Percentiles rank a stretch among this genome's conserved stretches.
Conservation (phyloP, 2,888 invertebrate species). For the Dioctria rufipes region DNA sequence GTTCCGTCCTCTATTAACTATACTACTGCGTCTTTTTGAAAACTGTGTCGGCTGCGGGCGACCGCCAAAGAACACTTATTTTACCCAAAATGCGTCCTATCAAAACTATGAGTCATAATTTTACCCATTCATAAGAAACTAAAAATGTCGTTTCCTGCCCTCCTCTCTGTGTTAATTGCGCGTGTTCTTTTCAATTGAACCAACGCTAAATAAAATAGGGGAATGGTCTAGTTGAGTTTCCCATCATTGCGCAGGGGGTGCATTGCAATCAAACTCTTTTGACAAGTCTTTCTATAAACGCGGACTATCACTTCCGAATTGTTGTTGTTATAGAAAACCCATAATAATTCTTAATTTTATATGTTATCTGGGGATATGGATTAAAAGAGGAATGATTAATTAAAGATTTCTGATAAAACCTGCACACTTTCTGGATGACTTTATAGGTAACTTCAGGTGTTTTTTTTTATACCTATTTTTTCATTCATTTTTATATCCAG, state of each 20-base stretch:
- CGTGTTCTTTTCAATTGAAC: slow-evolving; percentile 44
- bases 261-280: slow-evolving; percentile 13
- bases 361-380: too few relatives aligned
- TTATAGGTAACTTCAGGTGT: not conserved
- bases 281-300: not conserved
- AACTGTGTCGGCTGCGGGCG: not conserved
- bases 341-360: too few relatives aligned
- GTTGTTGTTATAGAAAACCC: too few relatives aligned
- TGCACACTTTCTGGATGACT: not conserved
- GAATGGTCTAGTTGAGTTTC: not conserved
- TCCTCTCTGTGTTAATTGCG: slow-evolving; percentile 47
- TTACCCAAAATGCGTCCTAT: slow-evolving; percentile 29
- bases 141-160: slow-evolving; percentile 50
- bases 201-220: slow-evolving; percentile 24
- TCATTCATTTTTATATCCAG: not conserved
- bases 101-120: slow-evolving; percentile 44
- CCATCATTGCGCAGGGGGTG: slow-evolving; percentile 24
- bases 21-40: too few relatives aligned
- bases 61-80: slow-evolving; percentile 31
- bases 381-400: too few relatives aligned
- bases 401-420: too few relatives aligned
- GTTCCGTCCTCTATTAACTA: slow-evolving; percentile 22
- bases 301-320: too few relatives aligned
- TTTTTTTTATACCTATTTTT: too few relatives aligned
- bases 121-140: slow-evolving; percentile 36